A percentile compares a stretch with the other conserved stretches of the same genome.
Evolutionary conservation across 2,113 vertebrate genomes (phyloP).

Genomic region (Hemicordylus capensis): DNA sequence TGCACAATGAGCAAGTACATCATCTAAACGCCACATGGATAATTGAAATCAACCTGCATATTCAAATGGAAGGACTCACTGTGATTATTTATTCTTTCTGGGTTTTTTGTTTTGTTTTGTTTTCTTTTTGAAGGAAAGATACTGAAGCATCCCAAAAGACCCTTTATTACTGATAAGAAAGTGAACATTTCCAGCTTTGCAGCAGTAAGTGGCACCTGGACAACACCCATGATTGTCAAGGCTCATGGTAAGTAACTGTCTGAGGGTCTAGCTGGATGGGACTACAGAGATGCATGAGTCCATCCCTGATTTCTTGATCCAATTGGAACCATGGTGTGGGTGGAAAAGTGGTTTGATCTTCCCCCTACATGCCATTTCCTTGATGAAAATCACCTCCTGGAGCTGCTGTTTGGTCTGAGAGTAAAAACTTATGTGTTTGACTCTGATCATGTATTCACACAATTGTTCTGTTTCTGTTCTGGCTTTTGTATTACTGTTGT

Average conservation of each 20-base stretch:
- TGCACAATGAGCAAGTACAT: no score
- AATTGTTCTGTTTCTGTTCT: neutral
- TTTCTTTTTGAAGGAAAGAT: slow-evolving; percentile 66
- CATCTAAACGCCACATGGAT: no score
- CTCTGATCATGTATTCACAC: neutral
- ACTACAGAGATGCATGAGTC: no score
- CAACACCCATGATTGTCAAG: slow-evolving; percentile 40
- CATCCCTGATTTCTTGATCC: no score
- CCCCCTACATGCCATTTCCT: rapidly evolving
- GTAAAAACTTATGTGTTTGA: no score
- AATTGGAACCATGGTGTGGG: no score
- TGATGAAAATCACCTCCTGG: no score
- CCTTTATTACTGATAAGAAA: slow-evolving; percentile 44
- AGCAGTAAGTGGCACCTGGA: neutral
- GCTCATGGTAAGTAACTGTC: slow-evolving; percentile 57
- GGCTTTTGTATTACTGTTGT: neutral
- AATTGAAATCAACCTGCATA: no score
- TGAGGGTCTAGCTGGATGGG: neutral
- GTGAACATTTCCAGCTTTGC: slow-evolving; percentile 40
- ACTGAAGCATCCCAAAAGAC: slow-evolving; percentile 45
- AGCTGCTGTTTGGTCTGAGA: no score
- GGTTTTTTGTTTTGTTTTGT: neutral
- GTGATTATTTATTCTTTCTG: neutral
- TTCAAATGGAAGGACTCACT: no score
- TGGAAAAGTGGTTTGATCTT: no score